These are phyloP conservation scores for Eubucco bourcierii DNA, from an alignment of 2,113 vertebrate species.

Conservation along the genomic window DNA sequence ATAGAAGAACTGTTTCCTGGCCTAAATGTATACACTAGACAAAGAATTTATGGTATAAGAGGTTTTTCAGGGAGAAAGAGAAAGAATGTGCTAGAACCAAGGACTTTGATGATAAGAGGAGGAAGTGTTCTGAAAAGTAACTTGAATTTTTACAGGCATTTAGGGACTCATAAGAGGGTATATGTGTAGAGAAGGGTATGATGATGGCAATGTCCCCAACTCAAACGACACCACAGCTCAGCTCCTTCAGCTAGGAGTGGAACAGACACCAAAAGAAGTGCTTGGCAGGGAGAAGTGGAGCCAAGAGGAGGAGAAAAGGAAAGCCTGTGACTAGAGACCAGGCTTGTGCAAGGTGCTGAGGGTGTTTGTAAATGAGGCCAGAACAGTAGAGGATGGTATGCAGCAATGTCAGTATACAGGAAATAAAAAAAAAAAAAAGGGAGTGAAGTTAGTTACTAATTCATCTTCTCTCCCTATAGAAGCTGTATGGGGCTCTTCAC, in stretches of 20 bases:
- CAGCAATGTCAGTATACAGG: not conserved
- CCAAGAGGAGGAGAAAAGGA: not conserved
- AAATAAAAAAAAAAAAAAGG: not conserved
- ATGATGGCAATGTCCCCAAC: not conserved
- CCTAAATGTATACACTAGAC: not conserved
- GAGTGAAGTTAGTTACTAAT: not conserved
- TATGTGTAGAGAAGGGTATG: not conserved
- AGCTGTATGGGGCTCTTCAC: not conserved
- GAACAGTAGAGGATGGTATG: not conserved
- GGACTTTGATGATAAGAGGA: not conserved
- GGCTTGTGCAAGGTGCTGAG: not conserved
- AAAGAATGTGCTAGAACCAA: not conserved
- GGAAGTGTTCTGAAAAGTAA: not conserved
- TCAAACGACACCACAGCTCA: not conserved
- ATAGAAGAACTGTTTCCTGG: not conserved
- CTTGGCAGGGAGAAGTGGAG: not conserved
- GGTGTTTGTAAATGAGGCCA: not conserved
- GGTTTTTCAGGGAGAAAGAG: not conserved
- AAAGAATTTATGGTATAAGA: not conserved
- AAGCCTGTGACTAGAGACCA: not conserved
- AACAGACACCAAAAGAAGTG: not conserved
- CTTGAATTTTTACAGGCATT: not conserved
- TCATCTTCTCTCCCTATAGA: not conserved
- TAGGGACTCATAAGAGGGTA: not conserved
- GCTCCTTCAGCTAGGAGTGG: not conserved